These are phyloP conservation scores for Drosophila pseudoananassae DNA, from an alignment of 1,140 invertebrate genomes.

Conservation along the genomic window DNA sequence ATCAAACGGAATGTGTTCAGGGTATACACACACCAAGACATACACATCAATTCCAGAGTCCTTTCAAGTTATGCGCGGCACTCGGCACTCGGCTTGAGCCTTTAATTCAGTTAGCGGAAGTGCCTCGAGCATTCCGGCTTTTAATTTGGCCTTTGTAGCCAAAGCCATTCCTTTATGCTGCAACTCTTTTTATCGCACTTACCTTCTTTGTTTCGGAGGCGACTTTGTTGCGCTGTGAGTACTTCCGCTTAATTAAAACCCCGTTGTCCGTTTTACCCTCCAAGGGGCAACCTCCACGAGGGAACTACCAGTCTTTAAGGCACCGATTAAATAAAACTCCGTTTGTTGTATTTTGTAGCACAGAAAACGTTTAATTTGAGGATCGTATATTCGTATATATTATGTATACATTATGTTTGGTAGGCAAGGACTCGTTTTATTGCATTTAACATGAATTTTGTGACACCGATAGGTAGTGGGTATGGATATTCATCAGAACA, in stretches of 20 bases:
- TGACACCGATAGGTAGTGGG: slow-evolving; percentile 49
- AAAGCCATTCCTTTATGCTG: slow-evolving; percentile 31
- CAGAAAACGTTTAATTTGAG: slow-evolving; percentile 62
- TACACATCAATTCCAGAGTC: slow-evolving; percentile 10
- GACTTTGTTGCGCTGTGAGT: slow-evolving; percentile 22
- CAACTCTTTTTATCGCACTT: slow-evolving; percentile 45
- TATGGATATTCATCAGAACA: slow-evolving; percentile 19
- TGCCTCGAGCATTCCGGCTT: slow-evolving; percentile 36
- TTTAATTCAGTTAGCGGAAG: slow-evolving; percentile 61
- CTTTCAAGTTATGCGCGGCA: slow-evolving; percentile 11
- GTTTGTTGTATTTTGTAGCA: slow-evolving; percentile 63
- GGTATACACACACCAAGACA: not conserved
- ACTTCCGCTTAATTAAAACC: slow-evolving; percentile 61
- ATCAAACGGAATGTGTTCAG: slow-evolving; percentile 26
- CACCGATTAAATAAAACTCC: slow-evolving; percentile 59
- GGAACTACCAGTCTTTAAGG: slow-evolving; percentile 18
- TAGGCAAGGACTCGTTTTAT: slow-evolving; percentile 36
- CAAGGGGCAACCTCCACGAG: not conserved
- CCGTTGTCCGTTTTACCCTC: slow-evolving; percentile 7
- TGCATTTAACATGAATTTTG: slow-evolving; percentile 45
- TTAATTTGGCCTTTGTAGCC: slow-evolving; percentile 55
- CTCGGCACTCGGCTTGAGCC: slow-evolving; percentile 8
- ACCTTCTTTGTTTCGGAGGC: slow-evolving; percentile 19
- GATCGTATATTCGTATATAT: slow-evolving; percentile 47
- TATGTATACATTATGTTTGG: slow-evolving; percentile 23